Evolutionary conservation across 2,113 vertebrate species (phyloP).

Genomic region (Mormyrus lacerda): DNA sequence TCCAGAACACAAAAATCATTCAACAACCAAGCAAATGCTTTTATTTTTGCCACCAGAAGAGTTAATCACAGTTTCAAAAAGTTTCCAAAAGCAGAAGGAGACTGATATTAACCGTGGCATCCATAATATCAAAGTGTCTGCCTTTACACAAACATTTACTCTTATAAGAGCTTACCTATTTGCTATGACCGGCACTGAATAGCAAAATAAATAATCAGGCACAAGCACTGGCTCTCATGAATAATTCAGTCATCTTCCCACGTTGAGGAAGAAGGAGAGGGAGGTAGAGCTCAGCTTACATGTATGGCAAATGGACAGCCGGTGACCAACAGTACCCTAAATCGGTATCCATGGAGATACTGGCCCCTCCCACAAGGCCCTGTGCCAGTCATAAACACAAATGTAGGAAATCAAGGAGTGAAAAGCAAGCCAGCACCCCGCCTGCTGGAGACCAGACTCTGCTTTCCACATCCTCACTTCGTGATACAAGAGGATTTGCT

Average conservation of each 20-base stretch:
- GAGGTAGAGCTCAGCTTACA: not conserved
- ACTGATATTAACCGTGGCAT: not conserved
- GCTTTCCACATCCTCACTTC: not conserved
- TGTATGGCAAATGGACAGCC: not conserved
- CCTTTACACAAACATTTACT: not conserved
- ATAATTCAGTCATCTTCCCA: constrained; percentile 25
- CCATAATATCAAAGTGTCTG: constrained; percentile 1
- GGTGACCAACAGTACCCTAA: not conserved
- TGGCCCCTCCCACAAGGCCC: not conserved
- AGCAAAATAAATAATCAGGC: constrained; percentile 25
- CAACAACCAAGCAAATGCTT: not conserved
- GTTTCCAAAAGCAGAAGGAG: not conserved
- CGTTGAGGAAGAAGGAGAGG: not conserved
- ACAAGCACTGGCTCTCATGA: constrained; percentile 22
- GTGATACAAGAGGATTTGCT: not conserved
- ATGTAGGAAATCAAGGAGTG: not conserved
- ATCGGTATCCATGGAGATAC: not conserved
- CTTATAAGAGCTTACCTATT: constrained; percentile 37
- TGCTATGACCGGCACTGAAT: constrained; percentile 16
- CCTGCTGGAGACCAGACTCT: not conserved
- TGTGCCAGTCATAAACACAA: not conserved
- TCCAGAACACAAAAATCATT: not conserved
- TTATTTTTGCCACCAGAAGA: not conserved
- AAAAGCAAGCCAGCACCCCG: not conserved
- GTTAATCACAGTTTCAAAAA: not conserved